Evolutionary conservation across 2,797 vertebrate species (phyloP), one percentile per base, ranked within the genome.

Genomic region (Neomorphus geoffroyi): DNA sequence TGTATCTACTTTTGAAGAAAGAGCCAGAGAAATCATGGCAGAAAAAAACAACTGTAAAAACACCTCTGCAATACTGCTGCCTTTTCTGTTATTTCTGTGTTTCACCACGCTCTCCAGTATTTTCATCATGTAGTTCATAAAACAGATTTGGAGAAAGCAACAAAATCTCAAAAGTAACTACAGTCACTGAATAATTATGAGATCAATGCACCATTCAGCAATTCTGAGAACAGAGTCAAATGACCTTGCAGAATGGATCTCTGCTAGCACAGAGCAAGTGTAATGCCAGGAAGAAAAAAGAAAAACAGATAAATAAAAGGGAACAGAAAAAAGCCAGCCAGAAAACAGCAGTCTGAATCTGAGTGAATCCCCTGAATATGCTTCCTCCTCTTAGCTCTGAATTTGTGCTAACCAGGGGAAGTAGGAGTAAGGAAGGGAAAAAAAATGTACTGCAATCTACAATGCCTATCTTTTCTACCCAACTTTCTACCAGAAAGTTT

Each of bases 91-190:
- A 61, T 58, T 91, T 88, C 50, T 51, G 61, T 69, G 35, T 35
- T 95, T 71, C 28, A 41, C 32, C 50, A 83, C 9, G 14, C 6
- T 66, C 43, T 41, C 54, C 62, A 65, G 13, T 57, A 90, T 69
- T 95, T 93, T 80, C 28, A 72, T 69, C 22, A 18, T 51, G 13
- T 54, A 62, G 15, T 86, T 94, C 73, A 62, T 66, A 94, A 74
- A 94, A 91, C 79, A 86, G 93, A 92, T 57, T 92, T 80, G 93
- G 80, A 78, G 28, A 84, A 89, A 93, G 54, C 33, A 86, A 65
- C 41, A 90, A 93, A 79, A 66, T 9, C 18, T 69, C 85, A 81
- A 80, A 96, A 86, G 39, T 93, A 88, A 77, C 56, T 65, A 89
- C 50, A 70, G 39, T 48, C 58, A 57, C 73, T 86, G 77, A 91